Percentiles rank a stretch among this genome's conserved stretches.
phyloP scores from a whole-genome alignment of 1,140 invertebrate species.

The Sycophaga agraensis region DNA sequence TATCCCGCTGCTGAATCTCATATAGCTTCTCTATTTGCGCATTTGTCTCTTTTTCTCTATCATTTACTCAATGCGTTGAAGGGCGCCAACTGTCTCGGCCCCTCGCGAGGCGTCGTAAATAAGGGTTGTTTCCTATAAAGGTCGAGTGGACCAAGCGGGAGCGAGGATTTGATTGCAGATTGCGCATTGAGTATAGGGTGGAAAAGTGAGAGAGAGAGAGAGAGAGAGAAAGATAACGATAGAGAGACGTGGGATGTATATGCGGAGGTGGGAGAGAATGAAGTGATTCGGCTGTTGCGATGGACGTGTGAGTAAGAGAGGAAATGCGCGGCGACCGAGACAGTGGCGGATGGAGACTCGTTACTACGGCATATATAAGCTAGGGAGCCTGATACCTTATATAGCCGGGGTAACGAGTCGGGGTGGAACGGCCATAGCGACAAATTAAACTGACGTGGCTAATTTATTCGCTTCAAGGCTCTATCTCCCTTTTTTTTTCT shows the following conservation, averaged over 20 bases:
- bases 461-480: too few species aligned
- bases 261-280: too few species aligned
- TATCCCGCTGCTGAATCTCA: conserved; percentile 6
- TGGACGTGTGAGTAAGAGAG: neutral
- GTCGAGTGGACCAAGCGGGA: conserved; percentile 25
- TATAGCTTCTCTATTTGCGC: conserved; percentile 18
- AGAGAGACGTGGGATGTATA: too few species aligned
- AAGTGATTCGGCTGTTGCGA: neutral
- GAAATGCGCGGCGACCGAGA: neutral
- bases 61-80: neutral
- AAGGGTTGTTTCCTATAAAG: conserved; percentile 35
- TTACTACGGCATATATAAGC: neutral
- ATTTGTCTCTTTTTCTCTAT: conserved; percentile 23
- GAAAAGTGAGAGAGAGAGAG: neutral
- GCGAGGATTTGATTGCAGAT: conserved; percentile 43
- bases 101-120: conserved; percentile 37
- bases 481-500: too few species aligned
- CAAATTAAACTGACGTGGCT: conserved; percentile 19
- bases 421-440: conserved; percentile 1
- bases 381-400: neutral
- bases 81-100: conserved; percentile 25
- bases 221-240: neutral
- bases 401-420: neutral
- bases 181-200: conserved; percentile 15
- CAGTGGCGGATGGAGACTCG: neutral